Percentiles rank a stretch among this genome's conserved stretches.
These are phyloP conservation scores for Antheraea pernyi DNA, from an alignment of 1,140 invertebrate genomes.

Conservation along the genomic window DNA sequence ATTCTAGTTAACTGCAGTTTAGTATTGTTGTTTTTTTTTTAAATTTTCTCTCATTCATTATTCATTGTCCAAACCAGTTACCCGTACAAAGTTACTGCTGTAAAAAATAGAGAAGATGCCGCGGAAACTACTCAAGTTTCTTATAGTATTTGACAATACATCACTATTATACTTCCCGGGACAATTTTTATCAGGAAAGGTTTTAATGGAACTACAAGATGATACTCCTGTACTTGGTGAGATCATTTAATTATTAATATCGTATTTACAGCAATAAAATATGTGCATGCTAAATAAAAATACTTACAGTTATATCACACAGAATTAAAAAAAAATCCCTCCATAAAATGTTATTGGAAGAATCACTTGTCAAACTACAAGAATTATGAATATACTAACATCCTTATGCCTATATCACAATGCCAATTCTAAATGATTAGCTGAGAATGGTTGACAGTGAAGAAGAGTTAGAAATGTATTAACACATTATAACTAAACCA, in stretches of 20 bases:
- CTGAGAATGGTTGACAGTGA: too few species aligned
- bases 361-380: too few species aligned
- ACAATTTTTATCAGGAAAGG: conserved; percentile 93
- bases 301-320: conserved; percentile 1
- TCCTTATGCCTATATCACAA: too few species aligned
- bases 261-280: background rate
- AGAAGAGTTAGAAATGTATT: too few species aligned
- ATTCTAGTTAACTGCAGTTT: background rate
- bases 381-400: too few species aligned
- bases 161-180: conserved; percentile 95
- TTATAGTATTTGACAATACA: conserved; percentile 96
- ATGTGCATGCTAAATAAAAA: background rate
- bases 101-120: conserved; percentile 81
- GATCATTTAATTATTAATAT: conserved; percentile 11
- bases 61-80: background rate
- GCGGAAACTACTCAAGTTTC: conserved; percentile 93
- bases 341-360: too few species aligned
- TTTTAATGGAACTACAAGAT: conserved; percentile 94
- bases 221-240: conserved; percentile 92
- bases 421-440: too few species aligned
- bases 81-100: background rate
- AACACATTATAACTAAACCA: too few species aligned
- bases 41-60: background rate
- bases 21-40: background rate
- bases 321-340: too few species aligned